Conservation (phyloP, 2,113 vertebrate species). For the Atlantisia rogersi region DNA sequence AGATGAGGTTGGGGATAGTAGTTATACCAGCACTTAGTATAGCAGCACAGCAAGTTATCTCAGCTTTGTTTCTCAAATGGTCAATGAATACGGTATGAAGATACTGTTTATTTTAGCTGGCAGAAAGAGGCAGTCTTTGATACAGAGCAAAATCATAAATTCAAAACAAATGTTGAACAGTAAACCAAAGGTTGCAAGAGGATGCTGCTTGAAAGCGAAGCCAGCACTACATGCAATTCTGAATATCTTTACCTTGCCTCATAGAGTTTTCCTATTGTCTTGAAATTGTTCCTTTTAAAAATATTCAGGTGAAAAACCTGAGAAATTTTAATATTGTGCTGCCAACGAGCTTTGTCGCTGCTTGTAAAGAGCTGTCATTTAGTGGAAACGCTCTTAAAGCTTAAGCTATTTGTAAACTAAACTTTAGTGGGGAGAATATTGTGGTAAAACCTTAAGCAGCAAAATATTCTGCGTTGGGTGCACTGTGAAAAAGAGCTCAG, state of each 20-base stretch:
- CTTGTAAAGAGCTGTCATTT: constrained; percentile 13
- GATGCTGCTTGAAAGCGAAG: not conserved
- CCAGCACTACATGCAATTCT: not conserved
- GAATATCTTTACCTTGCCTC: not conserved
- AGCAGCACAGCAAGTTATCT: not conserved
- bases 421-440: not conserved
- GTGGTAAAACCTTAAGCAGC: not conserved
- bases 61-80: not conserved
- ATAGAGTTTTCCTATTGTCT: not conserved
- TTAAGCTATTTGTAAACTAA: not conserved
- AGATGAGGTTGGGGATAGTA: not conserved
- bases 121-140: not conserved
- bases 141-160: not conserved
- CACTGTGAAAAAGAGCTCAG: not conserved
- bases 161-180: not conserved
- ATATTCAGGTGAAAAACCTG: not conserved
- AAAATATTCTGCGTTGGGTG: not conserved
- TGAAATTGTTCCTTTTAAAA: not conserved
- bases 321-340: not conserved
- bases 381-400: not conserved
- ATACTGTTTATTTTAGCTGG: not conserved
- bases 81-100: not conserved
- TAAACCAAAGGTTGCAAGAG: not conserved
- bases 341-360: not conserved
- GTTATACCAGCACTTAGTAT: not conserved